phyloP scores from a whole-genome alignment of 2,113 vertebrate genomes.

The Pelusios castaneus region DNA sequence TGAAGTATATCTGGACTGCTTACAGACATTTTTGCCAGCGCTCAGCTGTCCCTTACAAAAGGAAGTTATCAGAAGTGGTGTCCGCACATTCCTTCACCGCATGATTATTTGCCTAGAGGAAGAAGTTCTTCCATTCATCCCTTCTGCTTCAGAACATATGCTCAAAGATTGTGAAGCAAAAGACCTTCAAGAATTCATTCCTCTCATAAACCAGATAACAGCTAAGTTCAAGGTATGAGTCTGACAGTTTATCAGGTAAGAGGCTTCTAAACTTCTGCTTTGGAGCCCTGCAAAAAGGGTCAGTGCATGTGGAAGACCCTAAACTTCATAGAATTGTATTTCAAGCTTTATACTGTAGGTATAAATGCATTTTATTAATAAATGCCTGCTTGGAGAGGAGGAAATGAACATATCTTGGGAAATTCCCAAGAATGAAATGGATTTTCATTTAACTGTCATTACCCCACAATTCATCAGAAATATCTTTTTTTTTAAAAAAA shows the following conservation, averaged over 20 bases:
- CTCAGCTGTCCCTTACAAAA: conserved; percentile 95
- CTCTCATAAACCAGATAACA: conserved; percentile 98
- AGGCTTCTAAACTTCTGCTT: neutral
- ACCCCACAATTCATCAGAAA: neutral
- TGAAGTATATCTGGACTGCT: conserved; percentile 95
- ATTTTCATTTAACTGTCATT: neutral
- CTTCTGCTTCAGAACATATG: conserved; percentile 96
- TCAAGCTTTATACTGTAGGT: neutral
- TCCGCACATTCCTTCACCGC: conserved; percentile 96
- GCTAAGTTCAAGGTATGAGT: conserved; percentile 93
- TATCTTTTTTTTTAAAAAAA: neutral
- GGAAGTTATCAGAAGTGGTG: conserved; percentile 88
- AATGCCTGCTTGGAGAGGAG: neutral
- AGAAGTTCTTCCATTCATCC: conserved; percentile 96
- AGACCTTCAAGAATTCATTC: conserved; percentile 99
- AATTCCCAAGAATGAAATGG: neutral
- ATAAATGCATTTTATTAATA: neutral
- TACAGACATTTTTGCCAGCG: conserved; percentile 93
- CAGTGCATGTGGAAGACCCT: neutral
- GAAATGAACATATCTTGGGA: neutral
- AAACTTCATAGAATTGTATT: neutral
- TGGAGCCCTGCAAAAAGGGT: neutral
- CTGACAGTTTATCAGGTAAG: neutral
- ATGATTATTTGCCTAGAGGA: conserved; percentile 99
- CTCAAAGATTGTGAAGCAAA: conserved; percentile 97